phyloP scores from a whole-genome alignment of 2,888 invertebrate genomes.

The Halictus ligatus region DNA sequence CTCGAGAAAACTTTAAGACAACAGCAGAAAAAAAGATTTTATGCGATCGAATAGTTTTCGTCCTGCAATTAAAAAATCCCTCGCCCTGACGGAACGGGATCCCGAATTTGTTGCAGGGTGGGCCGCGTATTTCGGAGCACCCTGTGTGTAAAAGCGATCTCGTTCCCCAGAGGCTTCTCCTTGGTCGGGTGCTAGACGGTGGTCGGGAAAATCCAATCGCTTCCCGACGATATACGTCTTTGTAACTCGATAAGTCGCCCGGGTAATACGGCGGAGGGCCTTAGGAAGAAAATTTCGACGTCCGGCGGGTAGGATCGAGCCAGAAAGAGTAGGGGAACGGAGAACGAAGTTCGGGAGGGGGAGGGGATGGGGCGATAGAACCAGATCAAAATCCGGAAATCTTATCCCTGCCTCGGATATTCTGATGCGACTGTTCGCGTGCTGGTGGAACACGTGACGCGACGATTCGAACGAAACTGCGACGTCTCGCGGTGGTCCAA shows the following conservation, averaged over 20 bases:
- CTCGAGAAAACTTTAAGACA: too few species aligned
- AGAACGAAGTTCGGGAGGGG: neutral
- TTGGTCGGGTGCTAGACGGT: constrained; percentile 67
- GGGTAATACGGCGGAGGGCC: constrained; percentile 53
- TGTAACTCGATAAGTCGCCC: constrained; percentile 77
- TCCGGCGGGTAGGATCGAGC: constrained; percentile 28
- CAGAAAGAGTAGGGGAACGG: neutral
- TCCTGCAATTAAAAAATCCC: neutral
- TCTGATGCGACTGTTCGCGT: constrained; percentile 32
- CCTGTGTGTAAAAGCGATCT: constrained; percentile 60
- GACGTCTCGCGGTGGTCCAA: neutral
- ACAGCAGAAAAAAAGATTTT: too few species aligned
- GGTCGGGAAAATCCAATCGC: constrained; percentile 77
- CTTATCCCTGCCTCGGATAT: constrained; percentile 43
- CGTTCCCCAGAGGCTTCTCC: constrained; percentile 62
- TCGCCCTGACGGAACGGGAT: neutral
- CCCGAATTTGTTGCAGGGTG: too few species aligned
- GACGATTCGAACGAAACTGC: constrained; percentile 31
- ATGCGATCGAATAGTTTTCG: too few species aligned
- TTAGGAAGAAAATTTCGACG: constrained; percentile 66
- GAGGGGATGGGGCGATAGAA: constrained; percentile 27
- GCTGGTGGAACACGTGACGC: constrained; percentile 30
- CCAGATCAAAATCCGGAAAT: constrained; percentile 57
- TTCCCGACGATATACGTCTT: constrained; percentile 75
- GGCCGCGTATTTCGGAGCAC: constrained; percentile 15